Percentiles rank a stretch among this genome's conserved stretches.
Conservation (phyloP, 2,797 vertebrate genomes). For the Fistularia tabacaria region DNA sequence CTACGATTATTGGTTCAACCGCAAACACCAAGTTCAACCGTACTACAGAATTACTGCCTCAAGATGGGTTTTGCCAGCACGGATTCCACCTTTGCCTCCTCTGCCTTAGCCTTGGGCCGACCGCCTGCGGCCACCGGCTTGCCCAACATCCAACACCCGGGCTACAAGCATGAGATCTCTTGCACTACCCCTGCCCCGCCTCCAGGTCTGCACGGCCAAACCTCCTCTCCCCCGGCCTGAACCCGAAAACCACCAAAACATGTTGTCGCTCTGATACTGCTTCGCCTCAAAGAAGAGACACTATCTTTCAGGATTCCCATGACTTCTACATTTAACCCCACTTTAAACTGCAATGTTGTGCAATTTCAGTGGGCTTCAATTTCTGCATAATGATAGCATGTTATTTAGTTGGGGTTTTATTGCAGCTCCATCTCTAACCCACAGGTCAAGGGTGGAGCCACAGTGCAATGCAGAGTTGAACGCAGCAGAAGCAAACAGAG, state of each 20-base stretch:
- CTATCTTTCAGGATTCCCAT: constrained; percentile 49
- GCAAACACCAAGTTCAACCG: too few relatives aligned
- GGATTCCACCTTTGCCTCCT: too few relatives aligned
- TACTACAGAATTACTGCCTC: too few relatives aligned
- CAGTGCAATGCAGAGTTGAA: constrained; percentile 14
- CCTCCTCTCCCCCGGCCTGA: constrained; percentile 2
- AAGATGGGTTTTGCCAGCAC: too few relatives aligned
- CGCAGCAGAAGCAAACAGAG: constrained; percentile 21
- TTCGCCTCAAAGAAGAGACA: constrained; percentile 30
- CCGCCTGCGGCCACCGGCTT: too few relatives aligned
- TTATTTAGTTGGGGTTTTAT: constrained; percentile 52
- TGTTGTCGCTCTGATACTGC: constrained; percentile 33
- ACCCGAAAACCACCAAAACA: constrained; percentile 42
- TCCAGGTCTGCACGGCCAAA: too few relatives aligned
- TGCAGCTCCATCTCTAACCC: constrained; percentile 34
- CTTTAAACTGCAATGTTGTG: constrained; percentile 64
- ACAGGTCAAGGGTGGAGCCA: constrained; percentile 49
- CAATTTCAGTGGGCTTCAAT: constrained; percentile 64
- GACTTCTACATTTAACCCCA: constrained; percentile 43
- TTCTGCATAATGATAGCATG: constrained; percentile 62
- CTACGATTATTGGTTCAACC: too few relatives aligned
- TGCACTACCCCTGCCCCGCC: too few relatives aligned
- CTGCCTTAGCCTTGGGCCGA: too few relatives aligned
- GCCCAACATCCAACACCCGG: too few relatives aligned
- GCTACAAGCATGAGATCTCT: too few relatives aligned